Conservation (phyloP, 2,113 vertebrate species). For the Brachyistius frenatus region DNA sequence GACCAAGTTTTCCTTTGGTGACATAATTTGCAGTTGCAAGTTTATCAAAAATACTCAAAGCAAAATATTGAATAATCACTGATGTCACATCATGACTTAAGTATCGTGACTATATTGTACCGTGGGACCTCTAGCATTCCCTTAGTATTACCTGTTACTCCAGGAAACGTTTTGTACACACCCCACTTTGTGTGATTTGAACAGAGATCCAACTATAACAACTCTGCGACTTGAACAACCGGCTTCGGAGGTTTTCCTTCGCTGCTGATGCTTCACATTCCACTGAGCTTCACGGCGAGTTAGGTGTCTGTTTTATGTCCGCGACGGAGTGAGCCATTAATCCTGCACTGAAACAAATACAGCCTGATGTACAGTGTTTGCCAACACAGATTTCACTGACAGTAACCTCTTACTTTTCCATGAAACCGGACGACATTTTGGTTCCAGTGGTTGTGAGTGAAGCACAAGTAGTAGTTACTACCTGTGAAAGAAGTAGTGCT, state of each 20-base stretch:
- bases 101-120: too few relatives aligned
- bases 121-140: too few relatives aligned
- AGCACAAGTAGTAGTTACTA: background rate
- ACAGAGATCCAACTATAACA: background rate
- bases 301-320: conserved; percentile 25
- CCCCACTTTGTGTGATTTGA: background rate
- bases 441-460: background rate
- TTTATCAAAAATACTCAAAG: too few relatives aligned
- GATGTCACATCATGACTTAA: too few relatives aligned
- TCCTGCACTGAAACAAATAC: background rate
- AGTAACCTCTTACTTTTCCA: background rate
- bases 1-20: too few relatives aligned
- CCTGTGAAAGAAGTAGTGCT: background rate
- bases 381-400: too few relatives aligned
- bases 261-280: conserved; percentile 40
- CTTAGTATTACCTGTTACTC: too few relatives aligned
- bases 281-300: conserved; percentile 15
- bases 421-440: background rate
- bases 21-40: too few relatives aligned
- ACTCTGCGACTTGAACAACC: background rate
- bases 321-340: conserved; percentile 4
- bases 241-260: conserved; percentile 6
- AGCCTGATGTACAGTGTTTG: background rate
- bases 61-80: too few relatives aligned
- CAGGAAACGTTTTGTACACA: background rate